A percentile compares a stretch with the other conserved stretches of the same genome.
Evolutionary conservation across 2,888 invertebrate species (phyloP).

Genomic region (Criorhina ranunculi): DNA sequence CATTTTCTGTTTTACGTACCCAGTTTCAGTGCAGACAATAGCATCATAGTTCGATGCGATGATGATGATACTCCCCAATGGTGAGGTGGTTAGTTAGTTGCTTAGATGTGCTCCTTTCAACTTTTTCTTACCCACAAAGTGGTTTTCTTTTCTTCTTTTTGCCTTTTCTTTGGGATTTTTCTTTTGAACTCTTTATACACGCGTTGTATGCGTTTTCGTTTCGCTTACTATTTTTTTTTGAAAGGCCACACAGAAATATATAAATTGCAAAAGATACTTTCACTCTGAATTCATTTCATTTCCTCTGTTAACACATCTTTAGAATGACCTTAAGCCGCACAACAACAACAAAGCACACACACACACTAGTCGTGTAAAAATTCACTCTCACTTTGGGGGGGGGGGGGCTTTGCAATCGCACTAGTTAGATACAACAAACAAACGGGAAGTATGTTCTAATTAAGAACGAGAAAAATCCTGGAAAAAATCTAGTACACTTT

Average conservation of each 20-base stretch:
- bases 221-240: conserved; percentile 21
- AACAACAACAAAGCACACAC: conserved; percentile 39
- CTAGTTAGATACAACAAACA: conserved; percentile 12
- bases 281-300: conserved; percentile 67
- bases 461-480: conserved; percentile 34
- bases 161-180: conserved; percentile 30
- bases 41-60: conserved; percentile 82
- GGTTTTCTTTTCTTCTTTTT: conserved; percentile 40
- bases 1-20: conserved; percentile 80
- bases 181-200: conserved; percentile 20
- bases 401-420: conserved; percentile 53
- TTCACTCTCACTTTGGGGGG: conserved; percentile 63
- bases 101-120: conserved; percentile 78
- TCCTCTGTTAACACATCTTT: conserved; percentile 73
- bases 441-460: conserved; percentile 18
- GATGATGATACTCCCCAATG: conserved; percentile 49
- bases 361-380: background rate
- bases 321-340: conserved; percentile 66
- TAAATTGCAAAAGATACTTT: conserved; percentile 68
- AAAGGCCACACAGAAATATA: conserved; percentile 57
- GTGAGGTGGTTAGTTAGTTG: conserved; percentile 42
- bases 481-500: conserved; percentile 55
- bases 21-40: conserved; percentile 84
- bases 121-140: conserved; percentile 48
- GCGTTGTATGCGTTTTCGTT: conserved; percentile 28